Evolutionary conservation across 2,113 vertebrate genomes (phyloP).

Genomic region (Psephotus haematonotus): DNA sequence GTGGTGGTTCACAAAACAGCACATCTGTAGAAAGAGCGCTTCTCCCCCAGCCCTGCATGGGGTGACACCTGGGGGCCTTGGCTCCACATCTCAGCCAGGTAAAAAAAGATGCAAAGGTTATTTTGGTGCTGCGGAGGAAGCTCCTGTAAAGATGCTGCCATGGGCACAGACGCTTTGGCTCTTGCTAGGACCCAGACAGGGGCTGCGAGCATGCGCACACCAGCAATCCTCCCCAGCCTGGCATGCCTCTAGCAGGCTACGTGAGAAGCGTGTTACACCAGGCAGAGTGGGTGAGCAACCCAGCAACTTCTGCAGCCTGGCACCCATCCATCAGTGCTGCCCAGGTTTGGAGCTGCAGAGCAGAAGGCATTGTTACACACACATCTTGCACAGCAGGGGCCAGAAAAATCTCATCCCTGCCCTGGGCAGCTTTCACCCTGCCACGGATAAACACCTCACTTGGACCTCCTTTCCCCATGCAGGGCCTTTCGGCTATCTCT

Average conservation of each 20-base stretch:
- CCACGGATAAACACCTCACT: not conserved
- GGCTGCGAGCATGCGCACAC: rapidly evolving
- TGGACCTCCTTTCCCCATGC: not conserved
- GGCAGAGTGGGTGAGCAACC: not conserved
- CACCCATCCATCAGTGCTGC: not conserved
- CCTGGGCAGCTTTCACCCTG: not conserved
- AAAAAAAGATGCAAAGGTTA: not conserved
- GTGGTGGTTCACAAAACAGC: rapidly evolving
- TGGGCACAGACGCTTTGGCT: not conserved
- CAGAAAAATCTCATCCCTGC: not conserved
- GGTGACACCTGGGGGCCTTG: rapidly evolving
- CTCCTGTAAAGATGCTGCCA: not conserved
- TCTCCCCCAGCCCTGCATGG: not conserved
- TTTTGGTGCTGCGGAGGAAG: not conserved
- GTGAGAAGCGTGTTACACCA: rapidly evolving
- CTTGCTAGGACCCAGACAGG: not conserved
- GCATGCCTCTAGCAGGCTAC: not conserved
- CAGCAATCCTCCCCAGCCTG: not conserved
- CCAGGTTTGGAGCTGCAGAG: not conserved
- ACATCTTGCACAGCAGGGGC: not conserved
- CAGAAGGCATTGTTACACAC: not conserved
- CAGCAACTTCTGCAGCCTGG: not conserved
- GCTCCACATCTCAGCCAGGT: rapidly evolving
- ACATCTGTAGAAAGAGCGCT: not conserved
- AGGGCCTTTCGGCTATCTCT: not conserved